Evolutionary conservation across 2,113 vertebrate genomes (phyloP), one percentile per base, ranked within the genome.

Genomic region (Triplophysa rosa): DNA sequence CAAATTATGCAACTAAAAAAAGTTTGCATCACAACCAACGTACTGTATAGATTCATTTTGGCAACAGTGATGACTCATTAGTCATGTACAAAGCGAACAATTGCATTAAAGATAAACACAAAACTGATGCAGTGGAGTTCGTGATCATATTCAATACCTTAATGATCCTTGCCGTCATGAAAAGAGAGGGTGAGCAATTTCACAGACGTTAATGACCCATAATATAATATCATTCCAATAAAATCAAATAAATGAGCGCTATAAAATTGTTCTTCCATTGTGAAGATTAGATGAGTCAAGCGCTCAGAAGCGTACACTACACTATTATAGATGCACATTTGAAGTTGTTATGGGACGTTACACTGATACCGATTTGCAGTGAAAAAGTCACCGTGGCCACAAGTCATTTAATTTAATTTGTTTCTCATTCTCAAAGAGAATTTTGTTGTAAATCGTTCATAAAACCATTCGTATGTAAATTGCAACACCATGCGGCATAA

Each of bases 191-290:
- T 23, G 67, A 17, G 56, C 33, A 42, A 17, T 74, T 45, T 74
- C 45, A 62, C 71, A 45, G 2, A 45, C 62, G 16, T 23, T 63
- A 74, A 74, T 74, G 72, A 62, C 40, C 72, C 72, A 29, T 63
- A 13, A 45, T 74, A 45, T 74, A 62, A 63, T 63, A 21, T 47
- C 71, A 47, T 19, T 23, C 40, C 7, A 74, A 63, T 62, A 74
- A 74, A 62, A 62, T 42, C 47, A 63, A 26, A 47, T 63, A 61
- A 74, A 74, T 63, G 23, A 63, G 21, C 21, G 2, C 58, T 63
- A 63, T 63, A 2, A 62, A 47, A 49, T 62, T 26, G 29, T 40
- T 73, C 58, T 74, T 47, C 40, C 23, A 17, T 47, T 74, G 70
- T 61, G 59, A 61, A 59, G 70, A 72, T 40, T 23, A 58, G 29